Evolutionary conservation across 2,113 vertebrate genomes (phyloP).

Genomic region (Chamaea fasciata): DNA sequence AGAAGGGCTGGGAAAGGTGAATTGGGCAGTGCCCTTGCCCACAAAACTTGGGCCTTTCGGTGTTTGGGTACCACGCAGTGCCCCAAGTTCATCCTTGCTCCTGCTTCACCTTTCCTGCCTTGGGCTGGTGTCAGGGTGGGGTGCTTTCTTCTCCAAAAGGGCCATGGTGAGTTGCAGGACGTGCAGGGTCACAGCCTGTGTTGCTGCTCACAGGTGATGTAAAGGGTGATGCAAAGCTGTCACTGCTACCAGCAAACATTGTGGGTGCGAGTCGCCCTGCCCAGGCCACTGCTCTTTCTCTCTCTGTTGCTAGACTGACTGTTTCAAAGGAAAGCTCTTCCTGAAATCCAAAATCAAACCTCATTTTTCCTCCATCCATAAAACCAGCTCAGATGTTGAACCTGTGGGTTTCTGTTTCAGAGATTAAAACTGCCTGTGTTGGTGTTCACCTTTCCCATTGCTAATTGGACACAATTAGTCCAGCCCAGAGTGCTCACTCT

Average conservation of each 20-base stretch:
- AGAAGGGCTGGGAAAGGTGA: not conserved
- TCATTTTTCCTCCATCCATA: not conserved
- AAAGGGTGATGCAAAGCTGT: not conserved
- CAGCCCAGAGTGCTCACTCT: not conserved
- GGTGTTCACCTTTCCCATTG: not conserved
- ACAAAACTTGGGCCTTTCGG: rapidly evolving
- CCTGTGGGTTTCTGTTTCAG: not conserved
- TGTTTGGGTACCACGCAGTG: rapidly evolving
- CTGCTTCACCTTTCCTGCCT: not conserved
- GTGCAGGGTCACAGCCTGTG: not conserved
- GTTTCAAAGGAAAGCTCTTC: not conserved
- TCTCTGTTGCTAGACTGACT: not conserved
- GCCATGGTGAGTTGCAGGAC: not conserved
- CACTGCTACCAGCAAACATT: rapidly evolving
- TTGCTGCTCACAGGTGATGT: not conserved
- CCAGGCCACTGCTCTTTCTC: not conserved
- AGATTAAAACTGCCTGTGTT: not conserved
- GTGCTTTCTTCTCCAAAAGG: not conserved
- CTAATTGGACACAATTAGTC: not conserved
- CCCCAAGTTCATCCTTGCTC: not conserved
- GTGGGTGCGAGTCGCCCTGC: rapidly evolving
- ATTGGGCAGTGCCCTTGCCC: not conserved
- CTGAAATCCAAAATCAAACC: not conserved
- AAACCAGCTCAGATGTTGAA: not conserved
- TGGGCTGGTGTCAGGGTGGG: not conserved